phyloP scores from a whole-genome alignment of 2,797 vertebrate species.

The Myotis daubentonii region DNA sequence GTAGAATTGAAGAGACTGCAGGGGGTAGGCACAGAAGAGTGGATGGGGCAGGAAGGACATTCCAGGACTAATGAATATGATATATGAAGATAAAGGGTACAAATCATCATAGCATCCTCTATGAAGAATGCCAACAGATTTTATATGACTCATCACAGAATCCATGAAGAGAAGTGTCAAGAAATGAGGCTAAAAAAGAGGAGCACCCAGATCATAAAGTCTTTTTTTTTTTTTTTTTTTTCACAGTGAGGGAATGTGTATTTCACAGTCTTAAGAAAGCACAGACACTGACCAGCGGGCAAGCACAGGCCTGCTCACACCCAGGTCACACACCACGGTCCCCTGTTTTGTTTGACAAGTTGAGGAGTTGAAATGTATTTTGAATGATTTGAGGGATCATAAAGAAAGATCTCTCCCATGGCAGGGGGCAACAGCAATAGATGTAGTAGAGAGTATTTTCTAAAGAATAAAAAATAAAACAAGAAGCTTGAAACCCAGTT shows the following conservation, averaged over 20 bases:
- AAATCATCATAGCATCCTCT: not conserved
- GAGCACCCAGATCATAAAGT: not conserved
- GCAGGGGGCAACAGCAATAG: not conserved
- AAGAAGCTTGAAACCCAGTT: not conserved
- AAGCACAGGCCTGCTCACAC: too few relatives aligned
- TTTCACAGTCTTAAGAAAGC: too few relatives aligned
- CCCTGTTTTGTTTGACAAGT: not conserved
- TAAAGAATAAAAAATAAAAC: not conserved
- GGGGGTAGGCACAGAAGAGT: not conserved
- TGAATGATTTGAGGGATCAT: not conserved
- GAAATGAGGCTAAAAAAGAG: not conserved
- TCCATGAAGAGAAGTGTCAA: not conserved
- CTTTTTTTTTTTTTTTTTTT: not conserved
- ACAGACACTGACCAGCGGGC: too few relatives aligned
- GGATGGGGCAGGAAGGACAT: not conserved
- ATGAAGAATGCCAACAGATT: not conserved
- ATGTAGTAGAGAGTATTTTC: not conserved
- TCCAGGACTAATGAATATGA: not conserved
- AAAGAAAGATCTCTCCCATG: not conserved
- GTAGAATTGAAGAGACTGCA: not conserved
- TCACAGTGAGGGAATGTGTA: too few relatives aligned
- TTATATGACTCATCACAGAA: not conserved
- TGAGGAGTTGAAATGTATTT: not conserved
- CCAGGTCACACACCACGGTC: too few relatives aligned
- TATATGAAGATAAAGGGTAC: not conserved